Base-by-base conservation (phyloP, 2,888 invertebrate species). In the Thecophora atra region DNA sequence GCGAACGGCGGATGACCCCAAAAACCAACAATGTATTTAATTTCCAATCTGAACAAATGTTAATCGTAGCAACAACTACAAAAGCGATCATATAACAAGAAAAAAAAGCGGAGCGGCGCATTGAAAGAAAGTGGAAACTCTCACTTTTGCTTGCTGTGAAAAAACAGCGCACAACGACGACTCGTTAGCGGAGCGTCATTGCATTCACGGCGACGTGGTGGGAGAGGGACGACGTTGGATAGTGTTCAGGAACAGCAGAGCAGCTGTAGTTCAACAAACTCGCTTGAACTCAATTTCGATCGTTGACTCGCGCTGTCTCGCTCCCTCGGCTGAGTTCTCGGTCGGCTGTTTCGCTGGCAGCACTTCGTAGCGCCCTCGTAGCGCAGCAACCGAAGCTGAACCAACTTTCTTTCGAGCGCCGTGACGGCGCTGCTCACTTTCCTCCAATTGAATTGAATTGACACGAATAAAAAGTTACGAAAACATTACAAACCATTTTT, bases 211-310 rank as follows among this genome's bases (percentile, higher is more conserved):
- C 44, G 65, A 24, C 26, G 44, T 17, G 65, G 15, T 19, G 56
- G 21, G 24, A 44, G 26, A 11, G 28, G 5, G 51, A 17, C 6
- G 15, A 51, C 13, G 17, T 21, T 4, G 64, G 64, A 19, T 30
- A 30, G n/a, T n/a, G 42, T n/a, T 24, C 7, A 42, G 30, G 52
- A 63, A 42, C 56, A 42, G 37, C 26, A 54, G 15, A 42, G 37
- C 26, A 54, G 15, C 13, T 11, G 51, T 42, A 73, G 82, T 80
- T 81, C 82, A 81, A 79, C 75, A 78, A 79, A 82, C 81, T 74
- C 60, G 71, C 56, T 68, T 79, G 77, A 81, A 81, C 82, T 77
- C 77, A 77, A 76, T 80, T 73, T 76, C 74, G 80, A 75, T 76
- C 80, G 82, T 78, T 82, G 82, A 82, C 82, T 77, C 75, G 72